Conservation (phyloP, 2,113 vertebrate genomes). For the Pachycephala philippinensis region DNA sequence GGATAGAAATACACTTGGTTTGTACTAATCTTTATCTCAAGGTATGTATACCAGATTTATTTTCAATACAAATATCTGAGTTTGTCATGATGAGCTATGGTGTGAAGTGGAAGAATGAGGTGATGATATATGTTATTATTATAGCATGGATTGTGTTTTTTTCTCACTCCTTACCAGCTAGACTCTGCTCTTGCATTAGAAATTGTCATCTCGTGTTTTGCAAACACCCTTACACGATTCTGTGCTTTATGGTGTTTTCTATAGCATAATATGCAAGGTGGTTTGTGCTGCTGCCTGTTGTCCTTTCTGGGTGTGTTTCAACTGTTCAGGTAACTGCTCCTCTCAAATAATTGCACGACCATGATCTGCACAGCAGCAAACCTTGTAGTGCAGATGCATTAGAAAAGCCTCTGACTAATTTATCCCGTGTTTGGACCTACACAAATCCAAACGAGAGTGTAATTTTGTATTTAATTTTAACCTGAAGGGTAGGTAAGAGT, state of each 20-base stretch:
- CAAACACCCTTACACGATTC: neutral
- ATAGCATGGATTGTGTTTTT: neutral
- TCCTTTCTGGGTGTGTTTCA: neutral
- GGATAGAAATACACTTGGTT: neutral
- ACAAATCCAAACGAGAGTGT: neutral
- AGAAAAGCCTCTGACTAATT: neutral
- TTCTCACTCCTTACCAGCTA: neutral
- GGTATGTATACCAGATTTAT: neutral
- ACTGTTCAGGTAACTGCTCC: neutral
- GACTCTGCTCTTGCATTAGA: neutral
- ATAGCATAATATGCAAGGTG: neutral
- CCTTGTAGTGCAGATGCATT: neutral
- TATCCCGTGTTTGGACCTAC: neutral
- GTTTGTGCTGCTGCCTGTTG: neutral
- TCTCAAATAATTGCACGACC: neutral
- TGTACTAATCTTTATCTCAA: neutral
- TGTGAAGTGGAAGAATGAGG: neutral
- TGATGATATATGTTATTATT: neutral
- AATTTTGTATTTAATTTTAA: neutral
- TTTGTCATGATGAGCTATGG: neutral
- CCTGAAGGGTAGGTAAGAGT: neutral
- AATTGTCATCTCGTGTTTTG: neutral
- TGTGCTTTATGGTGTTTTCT: neutral
- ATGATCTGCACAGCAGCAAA: neutral
- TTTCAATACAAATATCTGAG: neutral